phyloP scores from a whole-genome alignment of 92 coral and sea anemone genomes.

The Virgularia gustaviana region DNA sequence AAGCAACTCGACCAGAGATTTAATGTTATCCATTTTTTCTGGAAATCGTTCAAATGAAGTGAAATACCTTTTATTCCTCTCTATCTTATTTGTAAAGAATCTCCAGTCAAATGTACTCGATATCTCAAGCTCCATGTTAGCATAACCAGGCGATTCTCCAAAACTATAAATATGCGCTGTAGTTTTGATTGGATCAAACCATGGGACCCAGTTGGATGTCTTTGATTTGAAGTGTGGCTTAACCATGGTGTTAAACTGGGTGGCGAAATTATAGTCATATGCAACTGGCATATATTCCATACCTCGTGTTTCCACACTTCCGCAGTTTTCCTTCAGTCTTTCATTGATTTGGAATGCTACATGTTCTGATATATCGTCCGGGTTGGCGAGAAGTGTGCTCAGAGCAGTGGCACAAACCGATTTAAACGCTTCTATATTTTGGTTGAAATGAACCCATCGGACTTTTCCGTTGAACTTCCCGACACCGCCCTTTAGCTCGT shows the following conservation, averaged over 20 bases:
- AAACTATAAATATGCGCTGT: constrained; percentile 21
- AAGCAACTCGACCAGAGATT: neutral
- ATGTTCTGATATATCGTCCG: neutral
- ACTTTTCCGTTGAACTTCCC: constrained; percentile 38
- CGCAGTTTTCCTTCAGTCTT: neutral
- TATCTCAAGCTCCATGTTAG: constrained; percentile 36
- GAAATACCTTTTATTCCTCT: neutral
- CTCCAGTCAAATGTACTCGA: constrained; percentile 16
- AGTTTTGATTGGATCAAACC: constrained; percentile 7
- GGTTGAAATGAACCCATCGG: constrained; percentile 34
- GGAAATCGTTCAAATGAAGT: neutral
- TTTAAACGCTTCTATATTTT: constrained; percentile 4
- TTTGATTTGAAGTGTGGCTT: neutral
- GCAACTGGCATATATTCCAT: neutral
- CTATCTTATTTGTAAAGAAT: constrained; percentile 1
- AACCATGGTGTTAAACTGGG: neutral
- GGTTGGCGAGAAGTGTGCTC: neutral
- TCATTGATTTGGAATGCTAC: neutral
- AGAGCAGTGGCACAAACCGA: neutral
- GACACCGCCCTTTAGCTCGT: constrained; percentile 6
- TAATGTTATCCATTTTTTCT: neutral
- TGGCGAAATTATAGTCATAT: neutral
- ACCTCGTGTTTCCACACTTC: no score
- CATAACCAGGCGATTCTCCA: constrained; percentile 44
- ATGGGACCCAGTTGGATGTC: constrained; percentile 16